These are phyloP conservation scores for Leptopilina myrica DNA, from an alignment of 2,888 invertebrate species.

Conservation along the genomic window DNA sequence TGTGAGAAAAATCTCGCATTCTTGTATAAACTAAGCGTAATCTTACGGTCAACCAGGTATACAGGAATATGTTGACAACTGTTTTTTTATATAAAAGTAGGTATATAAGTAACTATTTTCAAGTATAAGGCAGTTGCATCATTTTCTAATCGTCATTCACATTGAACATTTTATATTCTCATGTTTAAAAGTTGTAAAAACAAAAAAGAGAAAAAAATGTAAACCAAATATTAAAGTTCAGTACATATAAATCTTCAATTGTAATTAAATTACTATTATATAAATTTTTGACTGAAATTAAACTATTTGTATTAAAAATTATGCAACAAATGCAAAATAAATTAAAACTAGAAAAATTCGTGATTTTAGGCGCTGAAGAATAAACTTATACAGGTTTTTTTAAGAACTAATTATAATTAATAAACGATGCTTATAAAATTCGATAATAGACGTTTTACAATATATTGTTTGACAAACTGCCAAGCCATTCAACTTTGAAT, in stretches of 20 bases:
- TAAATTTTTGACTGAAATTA: too few species aligned
- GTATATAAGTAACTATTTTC: slow-evolving; percentile 27
- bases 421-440: neutral
- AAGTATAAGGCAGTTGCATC: slow-evolving; percentile 18
- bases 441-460: neutral
- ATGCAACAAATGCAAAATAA: neutral
- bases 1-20: slow-evolving; percentile 16
- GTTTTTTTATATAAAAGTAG: neutral
- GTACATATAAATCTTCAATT: neutral
- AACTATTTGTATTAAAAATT: neutral
- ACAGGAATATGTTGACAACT: slow-evolving; percentile 13
- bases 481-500: slow-evolving; percentile 6
- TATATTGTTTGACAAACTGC: neutral
- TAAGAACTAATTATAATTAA: neutral
- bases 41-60: slow-evolving; percentile 25
- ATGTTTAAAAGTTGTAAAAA: neutral
- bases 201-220: too few species aligned
- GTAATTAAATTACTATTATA: too few species aligned
- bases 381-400: neutral
- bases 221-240: neutral
- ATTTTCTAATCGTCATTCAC: neutral
- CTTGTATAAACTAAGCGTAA: neutral
- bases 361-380: neutral
- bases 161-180: neutral
- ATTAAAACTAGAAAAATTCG: neutral